phyloP scores from a whole-genome alignment of 1,140 invertebrate species.

The Cheumatopsyche charites region DNA sequence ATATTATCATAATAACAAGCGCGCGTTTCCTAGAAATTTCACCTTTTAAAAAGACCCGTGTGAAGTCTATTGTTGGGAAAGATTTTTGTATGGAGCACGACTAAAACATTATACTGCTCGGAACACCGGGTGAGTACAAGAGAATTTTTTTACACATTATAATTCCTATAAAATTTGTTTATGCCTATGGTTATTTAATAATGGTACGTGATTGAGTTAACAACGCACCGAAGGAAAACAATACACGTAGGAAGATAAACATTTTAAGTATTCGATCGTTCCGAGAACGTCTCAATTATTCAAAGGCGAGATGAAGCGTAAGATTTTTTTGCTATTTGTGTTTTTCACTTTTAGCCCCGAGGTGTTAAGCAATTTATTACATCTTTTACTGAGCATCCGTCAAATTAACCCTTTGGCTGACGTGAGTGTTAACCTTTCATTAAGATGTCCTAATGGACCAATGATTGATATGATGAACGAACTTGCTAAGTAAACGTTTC shows the following conservation, averaged over 20 bases:
- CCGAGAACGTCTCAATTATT: conserved; percentile 5
- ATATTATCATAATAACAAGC: conserved; percentile 18
- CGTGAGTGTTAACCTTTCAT: conserved; percentile 1
- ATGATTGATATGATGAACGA: not conserved
- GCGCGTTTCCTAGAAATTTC: conserved; percentile 22
- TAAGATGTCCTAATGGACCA: not conserved
- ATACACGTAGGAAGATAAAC: no score
- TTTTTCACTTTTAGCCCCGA: not conserved
- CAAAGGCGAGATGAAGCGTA: not conserved
- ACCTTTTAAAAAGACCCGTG: conserved; percentile 8
- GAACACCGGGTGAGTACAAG: not conserved
- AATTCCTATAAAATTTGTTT: conserved; percentile 39
- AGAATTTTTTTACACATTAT: not conserved
- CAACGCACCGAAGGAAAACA: conserved; percentile 8
- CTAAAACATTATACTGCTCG: not conserved
- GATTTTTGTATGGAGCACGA: conserved; percentile 15
- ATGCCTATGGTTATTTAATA: conserved; percentile 49
- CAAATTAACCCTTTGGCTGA: conserved; percentile 6
- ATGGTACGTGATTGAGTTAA: conserved; percentile 45
- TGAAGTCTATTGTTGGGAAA: conserved; percentile 14
- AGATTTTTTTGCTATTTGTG: not conserved
- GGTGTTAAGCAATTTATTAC: not conserved
- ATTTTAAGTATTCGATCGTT: no score
- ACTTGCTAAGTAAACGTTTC: not conserved
- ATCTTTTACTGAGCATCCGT: not conserved